Evolutionary conservation across 2,113 vertebrate species (phyloP).

Genomic region (Myodes glareolus): DNA sequence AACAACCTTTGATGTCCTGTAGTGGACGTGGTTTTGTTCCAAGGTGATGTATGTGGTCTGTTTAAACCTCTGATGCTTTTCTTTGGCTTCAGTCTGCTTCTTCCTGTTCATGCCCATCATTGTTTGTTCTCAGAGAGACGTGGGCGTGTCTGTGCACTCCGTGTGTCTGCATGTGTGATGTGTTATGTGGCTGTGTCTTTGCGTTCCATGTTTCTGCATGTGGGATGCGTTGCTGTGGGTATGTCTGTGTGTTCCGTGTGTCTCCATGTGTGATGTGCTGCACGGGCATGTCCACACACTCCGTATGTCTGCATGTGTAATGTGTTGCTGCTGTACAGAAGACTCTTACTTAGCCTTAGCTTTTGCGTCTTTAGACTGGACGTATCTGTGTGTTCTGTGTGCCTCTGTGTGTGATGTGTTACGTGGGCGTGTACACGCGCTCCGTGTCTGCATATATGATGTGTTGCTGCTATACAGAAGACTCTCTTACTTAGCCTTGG

Average conservation of each 20-base stretch:
- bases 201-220: conserved; percentile 50
- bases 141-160: conserved; percentile 32
- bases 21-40: conserved; percentile 71
- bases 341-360: conserved; percentile 46
- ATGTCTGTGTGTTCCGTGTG: conserved; percentile 24
- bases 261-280: too few relatives aligned
- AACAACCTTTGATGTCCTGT: conserved; percentile 64
- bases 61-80: conserved; percentile 73
- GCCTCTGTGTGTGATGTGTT: background rate
- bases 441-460: conserved; percentile 48
- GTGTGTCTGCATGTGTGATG: too few relatives aligned
- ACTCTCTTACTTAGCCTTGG: too few relatives aligned
- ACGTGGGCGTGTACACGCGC: too few relatives aligned
- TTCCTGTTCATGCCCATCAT: conserved; percentile 75
- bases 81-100: conserved; percentile 69
- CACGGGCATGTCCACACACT: conserved; percentile 18
- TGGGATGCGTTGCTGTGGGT: conserved; percentile 55
- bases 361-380: conserved; percentile 72
- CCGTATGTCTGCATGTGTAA: conserved; percentile 58
- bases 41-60: conserved; percentile 68
- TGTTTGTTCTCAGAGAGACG: conserved; percentile 76
- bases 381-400: conserved; percentile 34
- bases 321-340: conserved; percentile 55
- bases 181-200: background rate
- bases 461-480: too few relatives aligned